A percentile compares a stretch with the other conserved stretches of the same genome.
Evolutionary conservation across 1,140 invertebrate species (phyloP).

Genomic region (Papilio machaon): DNA sequence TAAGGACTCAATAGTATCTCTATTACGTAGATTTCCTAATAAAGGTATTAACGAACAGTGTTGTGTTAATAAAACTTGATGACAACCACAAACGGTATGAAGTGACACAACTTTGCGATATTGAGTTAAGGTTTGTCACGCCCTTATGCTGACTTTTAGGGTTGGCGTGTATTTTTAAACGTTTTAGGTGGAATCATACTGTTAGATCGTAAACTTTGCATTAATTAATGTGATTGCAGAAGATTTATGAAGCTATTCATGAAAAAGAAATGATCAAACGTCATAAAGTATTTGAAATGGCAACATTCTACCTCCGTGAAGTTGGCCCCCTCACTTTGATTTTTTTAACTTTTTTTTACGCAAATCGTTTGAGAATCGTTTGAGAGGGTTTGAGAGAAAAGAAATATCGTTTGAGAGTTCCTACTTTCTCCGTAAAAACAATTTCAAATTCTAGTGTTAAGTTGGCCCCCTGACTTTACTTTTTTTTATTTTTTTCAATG

Average conservation of each 20-base stretch:
- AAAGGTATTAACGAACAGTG: neutral
- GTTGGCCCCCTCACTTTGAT: too few species aligned
- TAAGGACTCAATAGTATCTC: neutral
- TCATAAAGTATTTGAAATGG: neutral
- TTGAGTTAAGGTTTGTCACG: neutral
- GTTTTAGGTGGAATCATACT: neutral
- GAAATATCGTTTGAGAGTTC: too few species aligned
- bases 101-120: neutral
- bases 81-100: neutral
- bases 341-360: too few species aligned
- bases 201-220: neutral
- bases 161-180: neutral
- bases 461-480: too few species aligned
- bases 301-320: too few species aligned
- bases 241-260: neutral
- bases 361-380: too few species aligned
- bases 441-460: too few species aligned
- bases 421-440: too few species aligned
- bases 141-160: neutral
- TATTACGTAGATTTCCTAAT: slow-evolving; percentile 1
- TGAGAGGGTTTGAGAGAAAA: too few species aligned
- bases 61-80: neutral
- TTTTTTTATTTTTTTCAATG: too few species aligned
- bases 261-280: neutral
- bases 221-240: neutral